Evolutionary conservation across 1,140 invertebrate genomes (phyloP), one percentile per base, ranked within the genome.

Genomic region (Drosophila gunungcola): DNA sequence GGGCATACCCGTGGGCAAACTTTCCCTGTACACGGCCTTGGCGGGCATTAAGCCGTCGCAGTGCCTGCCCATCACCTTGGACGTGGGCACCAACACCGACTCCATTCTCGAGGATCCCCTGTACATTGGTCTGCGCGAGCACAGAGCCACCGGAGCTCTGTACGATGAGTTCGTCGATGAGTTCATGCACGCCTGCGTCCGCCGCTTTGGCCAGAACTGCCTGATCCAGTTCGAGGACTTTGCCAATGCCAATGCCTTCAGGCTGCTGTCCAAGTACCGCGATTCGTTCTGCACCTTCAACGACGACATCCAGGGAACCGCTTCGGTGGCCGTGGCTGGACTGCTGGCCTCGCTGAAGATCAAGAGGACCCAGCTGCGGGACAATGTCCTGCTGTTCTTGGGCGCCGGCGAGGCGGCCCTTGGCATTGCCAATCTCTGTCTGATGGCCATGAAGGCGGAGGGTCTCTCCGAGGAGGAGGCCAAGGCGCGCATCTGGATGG

Each of bases 111-210:
- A 98, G 61, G 98, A 99, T 93, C 97, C 97, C 0, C 94, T 98
- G 27, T 99, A 99, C 93, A 97, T 99, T 92, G 99, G 99, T 3
- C 93, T 99, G 43, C 94, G 95, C n/a, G 96, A 99, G 49, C 95
- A 99, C 61, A 95, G 49, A 3, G 49, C 97, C 0, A 96, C 95
- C 9, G 99, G 99, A 4, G 78, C 93, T 29, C 94, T 95, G 51
- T 99, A 99, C 92, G 98, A 99, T 92, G 97, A 97, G 3, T 97
- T 99, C 64, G 93, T 99, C 43, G 98, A 99, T 41, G 99, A 99
- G 93, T 99, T 99, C 92, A 99, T 99, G 98, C 91, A 95, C 60
- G 98, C 98, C 1, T 96, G 96, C 38, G 97, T 98, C 94, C 95
- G 78, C 95, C 97, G 86, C 98, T 95, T 92, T 96, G 97, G 3